A percentile compares a stretch with the other conserved stretches of the same genome.
Evolutionary conservation across 2,888 invertebrate species (phyloP).

Genomic region (Sussaba pulchella): DNA sequence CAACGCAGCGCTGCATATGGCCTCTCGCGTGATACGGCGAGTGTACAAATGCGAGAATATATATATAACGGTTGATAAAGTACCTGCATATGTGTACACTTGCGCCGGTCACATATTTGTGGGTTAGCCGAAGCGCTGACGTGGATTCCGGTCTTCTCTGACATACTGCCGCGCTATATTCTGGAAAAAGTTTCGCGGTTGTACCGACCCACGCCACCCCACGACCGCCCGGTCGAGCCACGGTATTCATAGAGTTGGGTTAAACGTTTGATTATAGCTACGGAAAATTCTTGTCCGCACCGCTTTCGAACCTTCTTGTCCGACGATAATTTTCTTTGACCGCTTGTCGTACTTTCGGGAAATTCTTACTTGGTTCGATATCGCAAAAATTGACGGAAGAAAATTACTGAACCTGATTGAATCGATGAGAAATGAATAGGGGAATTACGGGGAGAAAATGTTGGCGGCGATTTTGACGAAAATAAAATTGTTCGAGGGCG

Average conservation of each 20-base stretch:
- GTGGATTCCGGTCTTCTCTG: conserved; percentile 36
- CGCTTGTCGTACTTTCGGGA: not conserved
- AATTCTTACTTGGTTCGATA: not conserved
- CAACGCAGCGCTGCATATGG: conserved; percentile 4
- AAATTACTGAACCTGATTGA: not conserved
- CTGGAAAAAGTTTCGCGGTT: conserved; percentile 25
- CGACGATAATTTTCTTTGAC: conserved; percentile 19
- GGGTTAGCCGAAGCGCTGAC: conserved; percentile 32
- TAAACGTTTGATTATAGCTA: conserved; percentile 11
- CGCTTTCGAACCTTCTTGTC: too few relatives aligned
- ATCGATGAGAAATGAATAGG: not conserved
- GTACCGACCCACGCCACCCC: too few relatives aligned
- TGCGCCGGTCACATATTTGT: conserved; percentile 39
- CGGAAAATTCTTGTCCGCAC: conserved; percentile 22
- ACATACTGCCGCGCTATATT: conserved; percentile 1
- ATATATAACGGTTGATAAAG: not conserved
- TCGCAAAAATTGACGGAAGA: not conserved
- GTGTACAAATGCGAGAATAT: conserved; percentile 26
- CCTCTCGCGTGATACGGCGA: conserved; percentile 5
- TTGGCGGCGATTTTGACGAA: too few relatives aligned
- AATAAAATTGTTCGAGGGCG: too few relatives aligned
- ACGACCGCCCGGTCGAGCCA: conserved; percentile 13
- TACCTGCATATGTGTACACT: conserved; percentile 1
- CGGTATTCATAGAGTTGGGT: conserved; percentile 12
- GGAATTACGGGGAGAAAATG: too few relatives aligned